Evolutionary conservation across 2,888 invertebrate species (phyloP).

Genomic region (Poecilobothrus nobilitatus): DNA sequence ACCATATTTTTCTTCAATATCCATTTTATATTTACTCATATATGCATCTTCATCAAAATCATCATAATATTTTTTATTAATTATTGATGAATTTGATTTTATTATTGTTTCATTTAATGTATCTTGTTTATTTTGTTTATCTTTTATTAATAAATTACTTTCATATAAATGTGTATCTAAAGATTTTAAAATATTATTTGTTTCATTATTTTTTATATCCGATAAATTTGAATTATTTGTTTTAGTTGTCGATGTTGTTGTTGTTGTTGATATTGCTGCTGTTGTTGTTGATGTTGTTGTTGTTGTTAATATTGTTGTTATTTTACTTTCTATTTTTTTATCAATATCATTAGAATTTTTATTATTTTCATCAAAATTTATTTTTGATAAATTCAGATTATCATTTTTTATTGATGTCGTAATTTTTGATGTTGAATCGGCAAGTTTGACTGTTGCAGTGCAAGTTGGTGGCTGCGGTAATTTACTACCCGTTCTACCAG

Average conservation of each 20-base stretch:
- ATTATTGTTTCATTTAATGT: neutral
- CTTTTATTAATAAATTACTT: neutral
- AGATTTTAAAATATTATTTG: neutral
- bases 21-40: neutral
- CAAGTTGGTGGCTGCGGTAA: conserved; percentile 16
- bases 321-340: conserved; percentile 21
- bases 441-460: neutral
- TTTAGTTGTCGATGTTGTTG: conserved; percentile 15
- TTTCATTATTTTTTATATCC: neutral
- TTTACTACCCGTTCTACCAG: conserved; percentile 15
- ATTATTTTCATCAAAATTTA: conserved; percentile 17
- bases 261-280: conserved; percentile 15
- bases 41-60: conserved; percentile 5
- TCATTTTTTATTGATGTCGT: conserved; percentile 18
- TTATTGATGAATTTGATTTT: conserved; percentile 5
- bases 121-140: neutral
- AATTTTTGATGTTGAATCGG: conserved; percentile 17
- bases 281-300: conserved; percentile 20
- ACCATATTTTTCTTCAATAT: conserved; percentile 1
- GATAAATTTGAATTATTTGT: neutral
- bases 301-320: conserved; percentile 23
- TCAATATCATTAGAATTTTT: conserved; percentile 17
- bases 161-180: neutral
- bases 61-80: conserved; percentile 8
- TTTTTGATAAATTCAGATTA: conserved; percentile 19